These are phyloP conservation scores for Cordilura impudica DNA, from an alignment of 2,888 invertebrate species.

Conservation along the genomic window DNA sequence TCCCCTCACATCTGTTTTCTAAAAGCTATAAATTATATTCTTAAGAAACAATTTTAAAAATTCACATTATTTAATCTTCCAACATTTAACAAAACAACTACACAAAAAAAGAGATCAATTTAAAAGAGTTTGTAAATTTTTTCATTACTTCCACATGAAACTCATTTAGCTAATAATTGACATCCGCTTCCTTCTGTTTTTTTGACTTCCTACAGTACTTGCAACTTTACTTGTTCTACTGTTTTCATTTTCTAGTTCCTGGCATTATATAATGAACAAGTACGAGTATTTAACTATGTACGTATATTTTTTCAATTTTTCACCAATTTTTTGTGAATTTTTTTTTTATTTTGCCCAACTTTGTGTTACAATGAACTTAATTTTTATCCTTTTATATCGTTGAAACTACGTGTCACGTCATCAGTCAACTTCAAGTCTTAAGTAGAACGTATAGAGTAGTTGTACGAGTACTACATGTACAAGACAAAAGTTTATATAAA, in stretches of 20 bases:
- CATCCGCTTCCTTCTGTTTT: constrained; percentile 55
- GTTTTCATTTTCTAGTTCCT: neutral
- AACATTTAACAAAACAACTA: no score
- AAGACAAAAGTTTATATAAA: constrained; percentile 37
- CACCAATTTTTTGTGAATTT: constrained; percentile 35
- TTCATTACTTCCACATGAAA: constrained; percentile 60
- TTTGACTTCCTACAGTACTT: constrained; percentile 43
- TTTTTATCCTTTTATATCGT: constrained; percentile 61
- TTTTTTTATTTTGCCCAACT: constrained; percentile 29
- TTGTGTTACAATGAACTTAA: constrained; percentile 38
- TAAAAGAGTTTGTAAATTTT: constrained; percentile 44
- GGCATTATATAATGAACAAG: constrained; percentile 40
- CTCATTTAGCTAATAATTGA: constrained; percentile 63
- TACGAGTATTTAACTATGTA: constrained; percentile 50
- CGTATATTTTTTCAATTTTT: constrained; percentile 50
- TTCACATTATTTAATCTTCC: no score
- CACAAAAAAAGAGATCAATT: constrained; percentile 29
- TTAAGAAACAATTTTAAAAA: no score
- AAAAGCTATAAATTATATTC: no score
- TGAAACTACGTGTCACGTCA: constrained; percentile 62
- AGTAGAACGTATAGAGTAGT: constrained; percentile 56
- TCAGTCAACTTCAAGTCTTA: constrained; percentile 62
- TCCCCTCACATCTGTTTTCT: no score
- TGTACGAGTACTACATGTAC: neutral
- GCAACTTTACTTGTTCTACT: neutral